Evolutionary conservation across 2,888 invertebrate species (phyloP).

Genomic region (Agriopis marginaria): DNA sequence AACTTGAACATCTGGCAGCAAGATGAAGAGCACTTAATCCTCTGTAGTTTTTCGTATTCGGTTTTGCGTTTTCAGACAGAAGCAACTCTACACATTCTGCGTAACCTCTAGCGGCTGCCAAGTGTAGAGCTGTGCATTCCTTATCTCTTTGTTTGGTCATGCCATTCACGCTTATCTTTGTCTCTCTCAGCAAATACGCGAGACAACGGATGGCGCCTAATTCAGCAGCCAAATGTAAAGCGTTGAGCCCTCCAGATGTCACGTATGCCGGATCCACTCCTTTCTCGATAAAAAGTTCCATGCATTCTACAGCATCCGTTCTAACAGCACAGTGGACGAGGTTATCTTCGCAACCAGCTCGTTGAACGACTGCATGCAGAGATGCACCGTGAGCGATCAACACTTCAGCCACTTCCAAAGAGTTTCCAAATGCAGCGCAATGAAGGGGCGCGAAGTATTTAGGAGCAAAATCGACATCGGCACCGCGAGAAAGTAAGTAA

Average conservation of each 20-base stretch:
- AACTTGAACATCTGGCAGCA: constrained; percentile 92
- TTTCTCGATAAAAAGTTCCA: constrained; percentile 90
- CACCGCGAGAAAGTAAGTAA: constrained; percentile 89
- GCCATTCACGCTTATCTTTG: constrained; percentile 90
- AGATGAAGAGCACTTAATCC: constrained; percentile 95
- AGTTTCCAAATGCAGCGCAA: constrained; percentile 95
- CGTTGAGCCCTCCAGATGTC: constrained; percentile 91
- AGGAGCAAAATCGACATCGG: constrained; percentile 89
- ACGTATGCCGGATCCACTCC: constrained; percentile 92
- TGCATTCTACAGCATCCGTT: constrained; percentile 92
- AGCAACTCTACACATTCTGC: constrained; percentile 93
- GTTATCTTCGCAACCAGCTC: constrained; percentile 90
- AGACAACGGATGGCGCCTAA: constrained; percentile 91
- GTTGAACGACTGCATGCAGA: constrained; percentile 89
- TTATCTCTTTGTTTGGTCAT: constrained; percentile 90
- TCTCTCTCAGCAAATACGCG: constrained; percentile 90
- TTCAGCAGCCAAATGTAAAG: constrained; percentile 93
- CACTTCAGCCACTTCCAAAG: constrained; percentile 91
- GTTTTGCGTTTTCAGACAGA: constrained; percentile 91
- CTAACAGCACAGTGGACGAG: constrained; percentile 94
- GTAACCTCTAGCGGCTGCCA: constrained; percentile 95
- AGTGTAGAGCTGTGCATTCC: constrained; percentile 92
- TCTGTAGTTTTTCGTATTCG: constrained; percentile 90
- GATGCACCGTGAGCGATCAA: constrained; percentile 90
- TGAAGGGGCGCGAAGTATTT: constrained; percentile 94